Evolutionary conservation across 2,113 vertebrate species (phyloP).

Genomic region (Pseudorasbora parva): DNA sequence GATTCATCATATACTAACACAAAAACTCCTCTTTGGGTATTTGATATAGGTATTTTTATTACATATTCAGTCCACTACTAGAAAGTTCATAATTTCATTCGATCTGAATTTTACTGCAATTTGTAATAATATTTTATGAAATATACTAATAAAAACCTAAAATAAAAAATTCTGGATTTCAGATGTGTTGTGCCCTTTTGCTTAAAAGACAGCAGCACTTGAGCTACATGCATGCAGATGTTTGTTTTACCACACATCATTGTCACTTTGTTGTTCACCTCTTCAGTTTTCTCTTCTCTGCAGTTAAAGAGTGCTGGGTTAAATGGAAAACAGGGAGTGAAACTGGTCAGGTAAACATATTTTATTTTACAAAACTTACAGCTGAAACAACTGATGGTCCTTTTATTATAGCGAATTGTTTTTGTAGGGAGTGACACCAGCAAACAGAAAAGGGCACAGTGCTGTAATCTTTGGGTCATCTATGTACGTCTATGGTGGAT

Average conservation of each 20-base stretch:
- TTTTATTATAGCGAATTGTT: not conserved
- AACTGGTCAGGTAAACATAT: constrained; percentile 52
- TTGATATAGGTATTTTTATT: constrained; percentile 73
- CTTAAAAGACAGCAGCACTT: not conserved
- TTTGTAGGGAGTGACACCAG: constrained; percentile 67
- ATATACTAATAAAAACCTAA: not conserved
- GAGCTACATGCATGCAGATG: not conserved
- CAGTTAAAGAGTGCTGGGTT: constrained; percentile 59
- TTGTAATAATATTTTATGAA: not conserved
- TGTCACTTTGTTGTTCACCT: not conserved
- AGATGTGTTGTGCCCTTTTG: not conserved
- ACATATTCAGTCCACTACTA: not conserved
- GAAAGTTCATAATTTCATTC: not conserved
- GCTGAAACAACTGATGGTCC: not conserved
- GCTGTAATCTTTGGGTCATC: constrained; percentile 76
- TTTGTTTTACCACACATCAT: not conserved
- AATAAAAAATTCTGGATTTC: not conserved
- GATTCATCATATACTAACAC: constrained; percentile 78
- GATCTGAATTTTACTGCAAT: not conserved
- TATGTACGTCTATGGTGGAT: constrained; percentile 86
- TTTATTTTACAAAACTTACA: not conserved
- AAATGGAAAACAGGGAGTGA: constrained; percentile 35
- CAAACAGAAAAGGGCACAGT: constrained; percentile 86
- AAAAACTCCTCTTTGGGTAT: constrained; percentile 82
- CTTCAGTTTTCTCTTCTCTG: constrained; percentile 26